A percentile compares a stretch with the other conserved stretches of the same genome.
Conservation (phyloP, 1,140 invertebrate genomes). For the Drosophila tani region DNA sequence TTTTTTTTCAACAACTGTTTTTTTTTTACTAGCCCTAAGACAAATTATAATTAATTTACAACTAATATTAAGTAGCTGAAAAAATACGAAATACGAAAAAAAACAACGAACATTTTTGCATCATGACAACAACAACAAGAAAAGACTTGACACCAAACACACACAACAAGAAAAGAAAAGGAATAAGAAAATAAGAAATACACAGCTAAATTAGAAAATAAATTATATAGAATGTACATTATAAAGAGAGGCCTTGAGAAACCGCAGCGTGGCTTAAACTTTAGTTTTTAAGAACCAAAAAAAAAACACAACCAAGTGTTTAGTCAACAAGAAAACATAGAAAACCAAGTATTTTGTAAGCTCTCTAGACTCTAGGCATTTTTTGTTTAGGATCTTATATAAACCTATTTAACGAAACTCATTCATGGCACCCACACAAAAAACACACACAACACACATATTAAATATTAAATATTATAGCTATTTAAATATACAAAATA, state of each 20-base stretch:
- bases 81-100: too few species aligned
- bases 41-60: slow-evolving; percentile 14
- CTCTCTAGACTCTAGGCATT: slow-evolving; percentile 20
- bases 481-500: slow-evolving; percentile 40
- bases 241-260: too few species aligned
- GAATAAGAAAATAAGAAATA: too few species aligned
- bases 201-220: too few species aligned
- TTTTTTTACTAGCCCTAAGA: too few species aligned
- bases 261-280: slow-evolving; percentile 75
- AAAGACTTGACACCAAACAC: too few species aligned
- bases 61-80: slow-evolving; percentile 34
- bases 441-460: slow-evolving; percentile 12
- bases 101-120: too few species aligned
- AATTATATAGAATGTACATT: too few species aligned
- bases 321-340: slow-evolving; percentile 6
- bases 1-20: too few species aligned
- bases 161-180: too few species aligned
- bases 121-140: too few species aligned
- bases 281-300: slow-evolving; percentile 15
- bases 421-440: slow-evolving; percentile 50
- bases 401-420: slow-evolving; percentile 42
- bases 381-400: slow-evolving; percentile 36
- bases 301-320: slow-evolving; percentile 7
- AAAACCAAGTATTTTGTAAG: slow-evolving; percentile 32
- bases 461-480: slow-evolving; percentile 19